Percentiles rank a stretch among this genome's conserved stretches.
phyloP scores from a whole-genome alignment of 1,140 invertebrate genomes.

The Chrysopa pallens region DNA sequence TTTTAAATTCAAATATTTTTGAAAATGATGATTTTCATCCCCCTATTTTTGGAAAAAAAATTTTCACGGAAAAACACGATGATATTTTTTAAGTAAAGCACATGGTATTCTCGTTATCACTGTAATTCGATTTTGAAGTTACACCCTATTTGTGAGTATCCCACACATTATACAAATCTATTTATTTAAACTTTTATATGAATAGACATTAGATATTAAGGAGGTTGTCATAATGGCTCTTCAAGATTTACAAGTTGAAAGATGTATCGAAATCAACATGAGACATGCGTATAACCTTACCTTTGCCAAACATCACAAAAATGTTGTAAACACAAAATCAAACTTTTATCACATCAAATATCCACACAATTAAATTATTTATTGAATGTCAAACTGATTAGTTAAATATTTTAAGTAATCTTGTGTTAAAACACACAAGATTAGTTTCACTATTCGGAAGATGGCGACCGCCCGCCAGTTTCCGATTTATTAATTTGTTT shows the following conservation, averaged over 20 bases:
- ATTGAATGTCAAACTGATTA: no score
- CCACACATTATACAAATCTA: no score
- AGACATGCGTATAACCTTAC: background rate
- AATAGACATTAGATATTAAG: background rate
- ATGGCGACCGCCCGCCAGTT: slow-evolving; percentile 32
- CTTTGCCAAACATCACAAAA: background rate
- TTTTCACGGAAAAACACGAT: no score
- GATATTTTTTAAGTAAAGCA: no score
- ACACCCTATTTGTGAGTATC: no score
- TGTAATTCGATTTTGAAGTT: no score
- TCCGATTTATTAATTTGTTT: slow-evolving; percentile 33
- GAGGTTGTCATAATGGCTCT: slow-evolving; percentile 1
- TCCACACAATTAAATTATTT: background rate
- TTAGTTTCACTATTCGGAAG: slow-evolving; percentile 34
- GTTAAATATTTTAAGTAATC: no score
- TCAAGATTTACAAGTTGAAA: background rate
- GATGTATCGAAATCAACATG: background rate
- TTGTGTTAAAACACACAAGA: slow-evolving; percentile 17
- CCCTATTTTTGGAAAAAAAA: no score
- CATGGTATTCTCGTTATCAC: no score
- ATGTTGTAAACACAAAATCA: background rate
- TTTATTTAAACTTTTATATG: background rate
- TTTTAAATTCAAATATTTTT: no score
- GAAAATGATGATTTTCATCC: no score
- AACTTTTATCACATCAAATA: background rate